Percentiles rank a stretch among this genome's conserved stretches.
These are phyloP conservation scores for Drosophila yakuba DNA, from an alignment of 1,140 invertebrate species.

Conservation along the genomic window DNA sequence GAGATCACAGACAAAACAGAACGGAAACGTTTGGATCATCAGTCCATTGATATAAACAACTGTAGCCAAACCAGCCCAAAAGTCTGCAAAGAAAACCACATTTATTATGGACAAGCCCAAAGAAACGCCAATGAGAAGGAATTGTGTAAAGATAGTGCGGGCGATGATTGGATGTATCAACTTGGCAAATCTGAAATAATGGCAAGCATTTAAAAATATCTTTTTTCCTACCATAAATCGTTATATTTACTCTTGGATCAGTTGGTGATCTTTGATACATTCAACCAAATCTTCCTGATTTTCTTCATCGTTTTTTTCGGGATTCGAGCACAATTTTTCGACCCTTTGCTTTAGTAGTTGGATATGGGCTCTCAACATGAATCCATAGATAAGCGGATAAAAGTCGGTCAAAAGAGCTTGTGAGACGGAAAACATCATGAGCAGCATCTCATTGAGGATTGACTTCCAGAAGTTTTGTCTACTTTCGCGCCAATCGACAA, in stretches of 20 bases:
- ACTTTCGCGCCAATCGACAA: constrained; percentile 39
- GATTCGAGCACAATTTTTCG: constrained; percentile 31
- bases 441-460: constrained; percentile 9
- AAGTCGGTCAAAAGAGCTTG: constrained; percentile 26
- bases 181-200: constrained; percentile 13
- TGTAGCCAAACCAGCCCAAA: constrained; percentile 23
- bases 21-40: constrained; percentile 53
- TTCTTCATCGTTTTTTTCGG: constrained; percentile 13
- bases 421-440: constrained; percentile 4
- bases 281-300: constrained; percentile 23
- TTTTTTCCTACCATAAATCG: no score
- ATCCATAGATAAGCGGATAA: constrained; percentile 22
- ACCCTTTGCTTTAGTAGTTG: constrained; percentile 24
- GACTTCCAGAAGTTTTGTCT: constrained; percentile 10
- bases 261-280: constrained; percentile 51
- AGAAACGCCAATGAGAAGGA: constrained; percentile 39
- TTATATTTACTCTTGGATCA: constrained; percentile 37
- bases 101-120: constrained; percentile 52
- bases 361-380: constrained; percentile 30
- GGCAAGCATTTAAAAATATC: not conserved
- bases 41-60: constrained; percentile 23
- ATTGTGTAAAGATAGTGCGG: constrained; percentile 39
- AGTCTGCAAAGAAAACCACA: constrained; percentile 42
- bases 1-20: constrained; percentile 48
- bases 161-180: constrained; percentile 33